Base-by-base conservation (phyloP, 2,113 vertebrate species). In the Porphyrio hochstetteri region DNA sequence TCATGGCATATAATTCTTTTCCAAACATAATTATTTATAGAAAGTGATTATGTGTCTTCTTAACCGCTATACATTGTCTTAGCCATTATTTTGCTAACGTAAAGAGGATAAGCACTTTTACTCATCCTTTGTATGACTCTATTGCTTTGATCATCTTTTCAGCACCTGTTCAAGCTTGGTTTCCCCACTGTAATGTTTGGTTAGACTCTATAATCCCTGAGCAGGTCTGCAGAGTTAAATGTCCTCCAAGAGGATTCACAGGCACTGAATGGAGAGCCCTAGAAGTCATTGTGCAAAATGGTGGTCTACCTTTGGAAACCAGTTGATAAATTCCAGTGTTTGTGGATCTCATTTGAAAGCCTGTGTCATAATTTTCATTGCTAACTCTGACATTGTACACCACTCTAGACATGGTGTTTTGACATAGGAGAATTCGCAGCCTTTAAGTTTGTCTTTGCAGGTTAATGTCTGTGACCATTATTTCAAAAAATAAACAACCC, bases 11-110 rank as follows among this genome's bases (percentile, higher is more conserved):
- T 72, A 84, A 92, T 91, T 95, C 48, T 85, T 93, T 92, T 53
- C 18, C 77, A 89, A 95, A 89, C 77, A 76, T 52, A 83, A 84
- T 97, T 92, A 87, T 89, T 95, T 95, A 61, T 76, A 53, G 24
- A 33, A 87, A 82, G n/a, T 69, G 27, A 82, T 92, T 92, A 36
- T 91, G 56, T 78, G 48, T 82, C 89, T 79, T 95, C 60, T 81
- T 86, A 86, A 74, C 36, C 29, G 21, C 27, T 81, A 6, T 68
- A 52, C 1, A 3, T 91, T 57, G 23, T 75, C 64, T 76, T 56
- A 57, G 21, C 65, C 55, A 68, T 93, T 86, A 57, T 87, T 95
- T 81, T 91, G 42, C 61, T 76, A 44, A 71, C 65, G 71, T 92
- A n/a, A 86, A 69, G 31, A 90, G 50, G 84, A 50, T 82, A 82